Base-by-base conservation (phyloP, 2,888 invertebrate species). In the Spisula subtruncata region DNA sequence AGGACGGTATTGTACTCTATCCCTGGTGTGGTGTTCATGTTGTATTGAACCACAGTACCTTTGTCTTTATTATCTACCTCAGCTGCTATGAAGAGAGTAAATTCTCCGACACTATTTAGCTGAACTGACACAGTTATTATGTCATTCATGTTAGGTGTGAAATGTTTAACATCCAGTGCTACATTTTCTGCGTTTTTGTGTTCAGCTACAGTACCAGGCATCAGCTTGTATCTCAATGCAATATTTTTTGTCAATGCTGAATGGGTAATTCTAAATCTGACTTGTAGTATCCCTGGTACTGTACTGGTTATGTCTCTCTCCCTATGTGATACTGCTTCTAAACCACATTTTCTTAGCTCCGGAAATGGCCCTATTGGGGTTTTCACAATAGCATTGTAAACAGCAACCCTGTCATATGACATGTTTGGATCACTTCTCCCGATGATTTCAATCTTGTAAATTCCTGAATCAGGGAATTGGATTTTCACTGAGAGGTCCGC, bases 391-490 rank as follows among this genome's bases (percentile, higher is more conserved):
- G 93, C 87, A 88, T 93, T 93, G 83, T 94, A 95, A 35, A 94
- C 90, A 14, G 91, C 93, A 12, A 94, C 90, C 93, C 94, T 93
- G 84, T 95, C 94, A 87, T 93, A 94, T 10, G 93, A 90, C 48
- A 94, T 93, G 0, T 88, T 79, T 54, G 93, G 90, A n/a, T 54
- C n/a, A 84, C 95, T 94, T 66, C 91, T 92, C 0, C 95, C 96
- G 35, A 95, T 94, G 14, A 96, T 88, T 90, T 96, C 96, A 83
- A 96, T 81, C 82, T 94, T 94, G 87, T 94, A 96, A 8, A 80
- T 90, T 14, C 96, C 96, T 10, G 89, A 85, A 32, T 91, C 89
- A 0, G 94, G 95, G 66, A 95, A 93, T 12, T 94, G 86, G 12
- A 93, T 86, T 80, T 90, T 92, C 12, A 94, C 81, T 66, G 25